Evolutionary conservation across 2,113 vertebrate species (phyloP).

Genomic region (Leiothrix lutea): DNA sequence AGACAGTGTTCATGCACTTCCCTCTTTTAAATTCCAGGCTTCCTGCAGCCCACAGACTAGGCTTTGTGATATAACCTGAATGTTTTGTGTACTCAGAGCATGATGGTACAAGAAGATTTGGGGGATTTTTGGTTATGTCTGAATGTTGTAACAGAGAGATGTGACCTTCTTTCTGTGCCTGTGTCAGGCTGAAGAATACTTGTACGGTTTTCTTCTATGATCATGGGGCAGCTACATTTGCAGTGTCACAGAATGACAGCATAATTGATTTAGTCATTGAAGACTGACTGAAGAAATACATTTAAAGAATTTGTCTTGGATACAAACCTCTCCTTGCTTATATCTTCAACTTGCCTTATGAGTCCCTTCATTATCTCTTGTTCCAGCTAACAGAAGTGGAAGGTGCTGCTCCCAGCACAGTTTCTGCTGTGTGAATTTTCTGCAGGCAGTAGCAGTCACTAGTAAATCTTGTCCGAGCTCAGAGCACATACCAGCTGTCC

Average conservation of each 20-base stretch:
- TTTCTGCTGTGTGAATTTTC: not conserved
- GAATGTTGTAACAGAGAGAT: rapidly evolving
- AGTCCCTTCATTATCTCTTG: not conserved
- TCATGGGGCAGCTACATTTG: not conserved
- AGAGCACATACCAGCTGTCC: constrained; percentile 35
- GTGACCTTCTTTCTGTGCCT: not conserved
- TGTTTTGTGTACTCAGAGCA: not conserved
- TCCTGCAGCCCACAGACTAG: not conserved
- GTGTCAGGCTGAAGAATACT: not conserved
- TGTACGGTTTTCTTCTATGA: not conserved
- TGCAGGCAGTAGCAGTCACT: not conserved
- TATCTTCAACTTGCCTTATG: not conserved
- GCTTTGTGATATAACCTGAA: not conserved
- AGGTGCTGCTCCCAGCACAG: not conserved
- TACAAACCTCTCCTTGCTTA: not conserved
- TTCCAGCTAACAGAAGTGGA: not conserved
- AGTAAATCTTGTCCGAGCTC: not conserved
- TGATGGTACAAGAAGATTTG: not conserved
- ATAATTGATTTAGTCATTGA: not conserved
- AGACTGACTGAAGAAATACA: not conserved
- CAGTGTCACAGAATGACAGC: not conserved
- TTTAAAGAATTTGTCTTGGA: not conserved
- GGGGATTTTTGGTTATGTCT: not conserved
- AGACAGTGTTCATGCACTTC: not conserved
- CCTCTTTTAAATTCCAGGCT: not conserved